phyloP scores from a whole-genome alignment of 2,888 invertebrate genomes.

The Metallyticus violacea region DNA sequence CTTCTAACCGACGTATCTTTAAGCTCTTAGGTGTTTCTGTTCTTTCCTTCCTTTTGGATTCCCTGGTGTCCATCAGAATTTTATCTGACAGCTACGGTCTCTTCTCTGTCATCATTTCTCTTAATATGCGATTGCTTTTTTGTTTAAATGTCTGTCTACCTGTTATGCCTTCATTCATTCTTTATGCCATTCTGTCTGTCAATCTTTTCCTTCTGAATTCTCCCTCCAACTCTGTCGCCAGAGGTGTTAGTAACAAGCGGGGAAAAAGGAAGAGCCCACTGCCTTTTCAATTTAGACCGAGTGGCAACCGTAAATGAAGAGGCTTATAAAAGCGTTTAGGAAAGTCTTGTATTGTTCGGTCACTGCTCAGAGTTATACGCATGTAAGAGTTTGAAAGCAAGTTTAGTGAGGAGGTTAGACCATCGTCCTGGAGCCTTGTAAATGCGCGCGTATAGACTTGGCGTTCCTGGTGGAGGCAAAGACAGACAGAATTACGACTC shows the following conservation, averaged over 20 bases:
- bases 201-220: not conserved
- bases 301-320: not conserved
- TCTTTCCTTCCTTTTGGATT: not conserved
- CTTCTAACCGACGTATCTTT: not conserved
- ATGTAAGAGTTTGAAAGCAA: too few species aligned
- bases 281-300: not conserved
- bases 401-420: too few species aligned
- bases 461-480: too few species aligned
- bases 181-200: not conserved
- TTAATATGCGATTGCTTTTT: not conserved
- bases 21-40: not conserved
- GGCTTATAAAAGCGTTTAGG: not conserved
- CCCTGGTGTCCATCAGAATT: not conserved
- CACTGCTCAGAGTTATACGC: too few species aligned
- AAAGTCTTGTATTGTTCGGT: too few species aligned
- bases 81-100: not conserved
- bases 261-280: not conserved
- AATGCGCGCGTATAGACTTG: too few species aligned
- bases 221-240: not conserved
- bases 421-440: too few species aligned
- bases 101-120: not conserved
- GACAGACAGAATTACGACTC: too few species aligned
- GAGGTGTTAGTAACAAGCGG: not conserved
- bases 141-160: not conserved
- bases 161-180: not conserved